These are phyloP conservation scores for Hydra vulgaris DNA, from an alignment of 30 jellyfish, hydroid and myxozoan species.

Conservation along the genomic window DNA sequence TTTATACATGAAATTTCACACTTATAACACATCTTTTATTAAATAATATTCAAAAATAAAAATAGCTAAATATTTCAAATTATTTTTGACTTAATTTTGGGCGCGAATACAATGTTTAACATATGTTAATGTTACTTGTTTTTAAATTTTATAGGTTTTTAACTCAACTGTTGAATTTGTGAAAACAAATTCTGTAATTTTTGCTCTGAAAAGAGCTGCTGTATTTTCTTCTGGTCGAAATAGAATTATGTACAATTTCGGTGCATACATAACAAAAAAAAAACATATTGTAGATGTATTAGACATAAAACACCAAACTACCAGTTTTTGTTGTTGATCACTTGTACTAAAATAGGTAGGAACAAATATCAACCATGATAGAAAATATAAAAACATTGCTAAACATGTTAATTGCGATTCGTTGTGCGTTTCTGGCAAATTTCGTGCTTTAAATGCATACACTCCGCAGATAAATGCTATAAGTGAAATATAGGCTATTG, in stretches of 20 bases:
- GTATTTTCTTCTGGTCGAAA: constrained; percentile 82
- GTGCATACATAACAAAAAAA: constrained; percentile 49
- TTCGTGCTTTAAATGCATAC: constrained; percentile 91
- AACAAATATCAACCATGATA: constrained; percentile 72
- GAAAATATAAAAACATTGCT: constrained; percentile 80
- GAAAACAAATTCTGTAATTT: too few relatives aligned
- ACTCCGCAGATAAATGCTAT: constrained; percentile 76
- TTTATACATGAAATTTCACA: too few relatives aligned
- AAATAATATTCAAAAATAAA: too few relatives aligned
- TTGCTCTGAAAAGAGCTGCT: constrained; percentile 76
- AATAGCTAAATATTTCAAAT: too few relatives aligned
- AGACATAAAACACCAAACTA: constrained; percentile 48
- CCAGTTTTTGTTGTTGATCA: constrained; percentile 17
- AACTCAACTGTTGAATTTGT: too few relatives aligned
- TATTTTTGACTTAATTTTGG: too few relatives aligned
- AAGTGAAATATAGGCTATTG: constrained; percentile 52
- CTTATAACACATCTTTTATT: too few relatives aligned
- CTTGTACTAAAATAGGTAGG: constrained; percentile 70
- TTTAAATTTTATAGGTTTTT: too few relatives aligned
- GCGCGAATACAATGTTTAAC: too few relatives aligned
- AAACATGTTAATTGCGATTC: constrained; percentile 93
- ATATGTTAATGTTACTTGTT: too few relatives aligned
- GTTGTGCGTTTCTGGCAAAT: constrained; percentile 82
- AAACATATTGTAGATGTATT: constrained; percentile 35
- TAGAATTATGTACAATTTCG: constrained; percentile 48